Conservation (phyloP, 2,888 invertebrate genomes). For the Drosophila kanekoi region DNA sequence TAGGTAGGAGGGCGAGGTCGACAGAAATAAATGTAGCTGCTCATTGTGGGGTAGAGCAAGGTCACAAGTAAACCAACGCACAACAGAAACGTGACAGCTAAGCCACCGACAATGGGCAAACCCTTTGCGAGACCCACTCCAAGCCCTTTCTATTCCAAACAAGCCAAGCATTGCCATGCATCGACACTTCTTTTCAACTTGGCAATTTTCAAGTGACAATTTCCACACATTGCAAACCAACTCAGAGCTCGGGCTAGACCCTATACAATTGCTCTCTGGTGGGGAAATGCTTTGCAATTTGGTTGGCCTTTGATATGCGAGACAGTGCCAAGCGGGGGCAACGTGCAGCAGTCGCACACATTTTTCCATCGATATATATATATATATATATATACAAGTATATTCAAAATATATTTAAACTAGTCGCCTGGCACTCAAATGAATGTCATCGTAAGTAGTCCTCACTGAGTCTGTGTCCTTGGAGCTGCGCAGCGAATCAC, state of each 20-base stretch:
- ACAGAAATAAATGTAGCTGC: constrained; percentile 15
- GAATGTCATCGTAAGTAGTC: constrained; percentile 63
- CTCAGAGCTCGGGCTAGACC: constrained; percentile 39
- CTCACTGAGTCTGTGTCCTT: constrained; percentile 2
- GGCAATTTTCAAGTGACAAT: constrained; percentile 76
- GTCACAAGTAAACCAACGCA: constrained; percentile 12
- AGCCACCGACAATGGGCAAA: constrained; percentile 18
- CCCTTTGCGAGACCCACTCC: background rate
- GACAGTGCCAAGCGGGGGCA: constrained; percentile 1
- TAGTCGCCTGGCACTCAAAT: constrained; percentile 66
- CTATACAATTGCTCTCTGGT: constrained; percentile 21
- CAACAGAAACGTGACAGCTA: constrained; percentile 21
- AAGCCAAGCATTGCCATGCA: constrained; percentile 20
- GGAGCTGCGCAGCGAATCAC: constrained; percentile 37
- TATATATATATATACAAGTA: constrained; percentile 26
- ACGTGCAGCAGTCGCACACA: constrained; percentile 43
- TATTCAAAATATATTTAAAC: constrained; percentile 68
- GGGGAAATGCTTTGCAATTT: constrained; percentile 54
- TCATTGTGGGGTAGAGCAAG: constrained; percentile 24
- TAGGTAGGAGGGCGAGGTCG: constrained; percentile 2
- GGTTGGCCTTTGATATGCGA: constrained; percentile 54
- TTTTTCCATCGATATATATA: constrained; percentile 44
- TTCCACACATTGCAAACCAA: constrained; percentile 60
- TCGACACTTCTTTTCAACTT: constrained; percentile 51
- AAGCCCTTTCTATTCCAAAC: background rate